Evolutionary conservation across 2,797 vertebrate genomes (phyloP), one percentile per base, ranked within the genome.

Genomic region (Jordanella pulchra): DNA sequence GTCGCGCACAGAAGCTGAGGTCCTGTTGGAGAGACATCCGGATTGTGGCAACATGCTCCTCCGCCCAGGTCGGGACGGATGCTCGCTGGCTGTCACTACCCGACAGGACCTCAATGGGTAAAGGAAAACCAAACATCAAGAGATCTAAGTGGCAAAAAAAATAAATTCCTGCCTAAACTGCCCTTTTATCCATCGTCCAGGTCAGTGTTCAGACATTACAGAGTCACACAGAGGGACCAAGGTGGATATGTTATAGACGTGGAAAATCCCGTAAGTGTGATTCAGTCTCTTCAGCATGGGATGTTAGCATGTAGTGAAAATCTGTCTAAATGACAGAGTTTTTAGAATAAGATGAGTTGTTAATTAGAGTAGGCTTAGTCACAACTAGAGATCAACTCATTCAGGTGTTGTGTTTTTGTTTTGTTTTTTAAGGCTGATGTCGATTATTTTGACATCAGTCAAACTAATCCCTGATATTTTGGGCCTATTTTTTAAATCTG

Each of bases 1-100:
- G 76, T 96, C 95, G 3, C 91, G 95, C 4, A 89, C 89, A 13
- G 96, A 98, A 83, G 97, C 96, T 0, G 95, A 97, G 76, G 90
- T 93, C 65, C 94, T 97, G 18, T 87, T 97, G 73, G 96, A 96
- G 85, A 91, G 87, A 84, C 94, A 96, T 47, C 93, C 90, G 0
- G 95, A 94, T 56, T 91, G 93, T 28, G 96, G 96, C 30, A 97
- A 96, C 89, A 91, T 97, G 88, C 75, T 97, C 78, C 91, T 97
- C 58, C 93, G 95, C 25, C 96, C 97, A 0, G 94, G 96, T 11
- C 91, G 95, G 25, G 94, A 96, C 0, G 92, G 95, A 18, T 91
- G 82, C 18, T 94, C 93, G 0, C 61, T 96, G 54, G 95, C 97
- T 0, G 92, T 97, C 82, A 96, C 95, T 0, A 96, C 95, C 0